A percentile compares a stretch with the other conserved stretches of the same genome.
These are phyloP conservation scores for Cyphomyrus plagiostoma DNA, from an alignment of 2,113 vertebrate genomes.

Conservation along the genomic window DNA sequence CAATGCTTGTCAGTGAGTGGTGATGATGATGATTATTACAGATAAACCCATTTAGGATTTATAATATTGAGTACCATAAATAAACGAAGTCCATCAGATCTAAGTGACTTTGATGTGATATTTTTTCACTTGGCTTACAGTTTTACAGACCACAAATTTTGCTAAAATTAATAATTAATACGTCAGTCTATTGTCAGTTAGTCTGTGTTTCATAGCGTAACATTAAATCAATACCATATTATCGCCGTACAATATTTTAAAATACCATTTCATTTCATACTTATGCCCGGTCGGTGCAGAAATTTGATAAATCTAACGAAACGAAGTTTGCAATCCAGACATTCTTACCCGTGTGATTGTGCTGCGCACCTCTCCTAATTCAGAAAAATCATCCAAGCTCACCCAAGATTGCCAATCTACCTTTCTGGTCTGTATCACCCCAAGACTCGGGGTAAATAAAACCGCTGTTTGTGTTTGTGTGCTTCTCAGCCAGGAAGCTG, in stretches of 20 bases:
- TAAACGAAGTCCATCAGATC: not conserved
- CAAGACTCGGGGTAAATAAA: not conserved
- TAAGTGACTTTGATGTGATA: not conserved
- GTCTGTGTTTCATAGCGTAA: not conserved
- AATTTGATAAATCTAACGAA: not conserved
- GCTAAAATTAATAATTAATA: not conserved
- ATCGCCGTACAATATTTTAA: not conserved
- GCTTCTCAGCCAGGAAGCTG: not conserved
- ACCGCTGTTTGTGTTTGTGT: not conserved
- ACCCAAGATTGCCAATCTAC: not conserved
- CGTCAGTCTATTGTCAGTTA: not conserved
- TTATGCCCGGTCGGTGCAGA: not conserved
- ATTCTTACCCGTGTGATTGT: not conserved
- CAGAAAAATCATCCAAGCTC: conserved; percentile 2
- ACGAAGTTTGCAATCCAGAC: not conserved
- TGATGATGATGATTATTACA: not conserved
- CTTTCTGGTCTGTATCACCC: not conserved
- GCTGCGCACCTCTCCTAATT: not conserved
- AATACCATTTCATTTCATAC: not conserved
- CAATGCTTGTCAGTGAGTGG: not conserved
- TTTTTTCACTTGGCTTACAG: not conserved
- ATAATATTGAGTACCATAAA: not conserved
- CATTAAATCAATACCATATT: not conserved
- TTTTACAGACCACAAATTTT: not conserved
- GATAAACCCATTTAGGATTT: not conserved